Evolutionary conservation across 2,797 vertebrate species (phyloP).

Genomic region (Poecilia picta): DNA sequence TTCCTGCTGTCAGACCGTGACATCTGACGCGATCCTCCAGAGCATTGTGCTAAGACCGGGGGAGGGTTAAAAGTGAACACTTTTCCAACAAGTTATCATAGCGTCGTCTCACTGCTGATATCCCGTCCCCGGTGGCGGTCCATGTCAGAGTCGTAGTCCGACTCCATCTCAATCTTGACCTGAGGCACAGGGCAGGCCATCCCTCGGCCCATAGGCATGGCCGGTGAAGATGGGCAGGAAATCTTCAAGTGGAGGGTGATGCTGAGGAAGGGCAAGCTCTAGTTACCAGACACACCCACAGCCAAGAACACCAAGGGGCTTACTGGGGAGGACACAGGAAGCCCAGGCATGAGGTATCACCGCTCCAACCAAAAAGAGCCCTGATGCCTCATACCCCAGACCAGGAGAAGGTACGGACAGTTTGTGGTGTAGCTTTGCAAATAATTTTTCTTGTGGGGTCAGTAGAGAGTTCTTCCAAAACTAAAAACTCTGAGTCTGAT

Average conservation of each 20-base stretch:
- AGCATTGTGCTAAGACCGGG: no score
- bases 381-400: neutral
- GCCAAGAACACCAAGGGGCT: constrained; percentile 32
- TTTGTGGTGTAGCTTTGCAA: neutral
- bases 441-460: neutral
- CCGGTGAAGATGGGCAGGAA: constrained; percentile 91
- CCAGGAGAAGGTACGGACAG: neutral
- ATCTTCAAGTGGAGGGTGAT: constrained; percentile 98
- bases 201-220: constrained; percentile 82
- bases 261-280: constrained; percentile 82
- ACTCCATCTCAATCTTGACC: constrained; percentile 98
- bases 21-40: no score
- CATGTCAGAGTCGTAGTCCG: constrained; percentile 88
- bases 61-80: no score
- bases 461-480: neutral
- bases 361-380: constrained; percentile 2
- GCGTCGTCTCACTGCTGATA: constrained; percentile 88
- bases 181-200: constrained; percentile 87
- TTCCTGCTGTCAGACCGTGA: no score
- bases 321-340: constrained; percentile 16
- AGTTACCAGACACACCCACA: constrained; percentile 73
- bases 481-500: neutral
- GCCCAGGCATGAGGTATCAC: neutral
- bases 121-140: constrained; percentile 82
- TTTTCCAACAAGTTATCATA: constrained; percentile 70